Conservation (phyloP, 2,113 vertebrate genomes). For the Conger conger region DNA sequence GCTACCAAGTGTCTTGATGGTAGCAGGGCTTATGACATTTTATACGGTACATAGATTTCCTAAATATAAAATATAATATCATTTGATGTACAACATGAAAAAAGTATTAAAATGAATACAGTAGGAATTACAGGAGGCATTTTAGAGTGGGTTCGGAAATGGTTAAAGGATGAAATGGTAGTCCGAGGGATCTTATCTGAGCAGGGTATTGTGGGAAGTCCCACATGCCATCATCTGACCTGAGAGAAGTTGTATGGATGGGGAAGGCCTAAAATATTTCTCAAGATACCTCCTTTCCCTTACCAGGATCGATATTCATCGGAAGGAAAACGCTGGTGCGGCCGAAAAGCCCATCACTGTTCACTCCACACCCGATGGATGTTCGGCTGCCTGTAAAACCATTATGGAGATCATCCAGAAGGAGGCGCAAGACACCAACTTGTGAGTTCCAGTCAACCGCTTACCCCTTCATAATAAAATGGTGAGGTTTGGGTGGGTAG, state of each 20-base stretch:
- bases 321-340: slow-evolving; percentile 96
- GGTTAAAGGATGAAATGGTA: no score
- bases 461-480: not conserved
- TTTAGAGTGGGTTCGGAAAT: no score
- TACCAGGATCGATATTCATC: slow-evolving; percentile 93
- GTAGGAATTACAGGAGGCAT: no score
- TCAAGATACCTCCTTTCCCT: slow-evolving; percentile 23
- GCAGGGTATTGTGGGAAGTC: no score
- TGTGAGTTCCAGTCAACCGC: slow-evolving; percentile 72
- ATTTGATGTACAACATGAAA: no score
- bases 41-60: no score
- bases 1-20: no score
- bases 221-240: not conserved
- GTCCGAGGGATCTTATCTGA: no score
- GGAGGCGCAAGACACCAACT: slow-evolving; percentile 95
- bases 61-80: no score
- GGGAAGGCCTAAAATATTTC: no score
- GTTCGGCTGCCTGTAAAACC: slow-evolving; percentile 88
- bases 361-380: slow-evolving; percentile 94
- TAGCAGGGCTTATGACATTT: no score
- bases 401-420: slow-evolving; percentile 99
- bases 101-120: not conserved
- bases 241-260: no score
- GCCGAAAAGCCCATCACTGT: slow-evolving; percentile 97
- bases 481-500: not conserved